Conservation (phyloP, 92 coral and sea anemone species). For the Desmophyllum pertusum region DNA sequence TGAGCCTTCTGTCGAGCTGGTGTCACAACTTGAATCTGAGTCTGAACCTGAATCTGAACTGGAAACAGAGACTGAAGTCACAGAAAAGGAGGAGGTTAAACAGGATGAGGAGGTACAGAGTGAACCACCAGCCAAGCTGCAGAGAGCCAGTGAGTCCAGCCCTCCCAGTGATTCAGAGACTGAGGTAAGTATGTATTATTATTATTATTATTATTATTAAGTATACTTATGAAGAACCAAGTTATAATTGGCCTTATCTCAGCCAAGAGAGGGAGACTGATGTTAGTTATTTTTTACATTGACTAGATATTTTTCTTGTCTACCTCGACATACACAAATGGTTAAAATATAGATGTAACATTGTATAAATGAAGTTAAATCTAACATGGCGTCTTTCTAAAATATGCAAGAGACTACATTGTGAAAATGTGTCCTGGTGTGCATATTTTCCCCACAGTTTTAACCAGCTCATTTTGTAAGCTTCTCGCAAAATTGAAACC, state of each 20-base stretch:
- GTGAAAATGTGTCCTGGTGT: too few relatives aligned
- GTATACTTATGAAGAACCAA: too few relatives aligned
- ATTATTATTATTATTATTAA: too few relatives aligned
- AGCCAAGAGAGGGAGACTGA: neutral
- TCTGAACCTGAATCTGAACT: slow-evolving; percentile 68
- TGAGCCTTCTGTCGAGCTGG: slow-evolving; percentile 33
- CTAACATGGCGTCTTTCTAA: too few relatives aligned
- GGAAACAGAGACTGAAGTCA: slow-evolving; percentile 77
- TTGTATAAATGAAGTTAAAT: neutral
- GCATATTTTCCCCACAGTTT: too few relatives aligned
- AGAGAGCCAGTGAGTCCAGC: slow-evolving; percentile 18
- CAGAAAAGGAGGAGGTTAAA: slow-evolving; percentile 32
- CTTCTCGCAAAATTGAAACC: too few relatives aligned
- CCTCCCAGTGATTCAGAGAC: slow-evolving; percentile 50
- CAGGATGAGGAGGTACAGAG: slow-evolving; percentile 34
- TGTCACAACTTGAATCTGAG: slow-evolving; percentile 55
- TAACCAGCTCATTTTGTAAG: too few relatives aligned
- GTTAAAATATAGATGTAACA: neutral
- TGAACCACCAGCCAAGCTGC: slow-evolving; percentile 15
- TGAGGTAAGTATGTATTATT: slow-evolving; percentile 36
- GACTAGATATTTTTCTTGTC: too few relatives aligned
- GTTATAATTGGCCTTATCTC: neutral
- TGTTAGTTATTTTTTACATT: neutral
- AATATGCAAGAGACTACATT: too few relatives aligned
- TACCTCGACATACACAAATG: too few relatives aligned